Conservation (phyloP, 2,113 vertebrate genomes). For the Mixornis gularis region DNA sequence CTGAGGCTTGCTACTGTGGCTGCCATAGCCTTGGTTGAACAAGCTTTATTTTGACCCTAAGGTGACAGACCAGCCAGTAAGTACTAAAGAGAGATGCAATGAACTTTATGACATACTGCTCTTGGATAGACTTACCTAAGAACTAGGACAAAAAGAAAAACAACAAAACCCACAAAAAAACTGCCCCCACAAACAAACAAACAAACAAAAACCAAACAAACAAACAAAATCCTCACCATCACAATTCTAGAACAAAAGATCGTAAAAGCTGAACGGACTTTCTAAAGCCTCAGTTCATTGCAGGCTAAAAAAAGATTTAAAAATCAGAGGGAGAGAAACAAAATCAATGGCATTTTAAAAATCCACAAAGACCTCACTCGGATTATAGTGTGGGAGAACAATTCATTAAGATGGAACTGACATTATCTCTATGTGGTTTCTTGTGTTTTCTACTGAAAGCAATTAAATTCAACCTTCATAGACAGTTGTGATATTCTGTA, state of each 20-base stretch:
- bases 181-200: not conserved
- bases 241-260: not conserved
- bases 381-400: constrained; percentile 10
- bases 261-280: not conserved
- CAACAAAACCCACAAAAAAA: not conserved
- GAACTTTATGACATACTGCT: not conserved
- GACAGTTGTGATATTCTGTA: not conserved
- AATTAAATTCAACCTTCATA: constrained; percentile 17
- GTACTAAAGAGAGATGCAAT: constrained; percentile 9
- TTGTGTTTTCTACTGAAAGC: not conserved
- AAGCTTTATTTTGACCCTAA: constrained; percentile 26
- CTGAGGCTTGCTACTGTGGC: not conserved
- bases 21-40: not conserved
- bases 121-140: not conserved
- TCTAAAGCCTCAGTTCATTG: not conserved
- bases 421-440: not conserved
- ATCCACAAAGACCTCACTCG: constrained; percentile 9
- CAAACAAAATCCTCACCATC: not conserved
- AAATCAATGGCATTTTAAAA: constrained; percentile 22
- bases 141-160: not conserved
- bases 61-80: constrained; percentile 30
- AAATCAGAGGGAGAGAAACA: not conserved
- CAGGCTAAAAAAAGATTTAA: not conserved
- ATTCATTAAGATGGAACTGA: constrained; percentile 29
- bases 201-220: not conserved